These are phyloP conservation scores for Nettapus auritus DNA, from an alignment of 2,113 vertebrate genomes.

Conservation along the genomic window DNA sequence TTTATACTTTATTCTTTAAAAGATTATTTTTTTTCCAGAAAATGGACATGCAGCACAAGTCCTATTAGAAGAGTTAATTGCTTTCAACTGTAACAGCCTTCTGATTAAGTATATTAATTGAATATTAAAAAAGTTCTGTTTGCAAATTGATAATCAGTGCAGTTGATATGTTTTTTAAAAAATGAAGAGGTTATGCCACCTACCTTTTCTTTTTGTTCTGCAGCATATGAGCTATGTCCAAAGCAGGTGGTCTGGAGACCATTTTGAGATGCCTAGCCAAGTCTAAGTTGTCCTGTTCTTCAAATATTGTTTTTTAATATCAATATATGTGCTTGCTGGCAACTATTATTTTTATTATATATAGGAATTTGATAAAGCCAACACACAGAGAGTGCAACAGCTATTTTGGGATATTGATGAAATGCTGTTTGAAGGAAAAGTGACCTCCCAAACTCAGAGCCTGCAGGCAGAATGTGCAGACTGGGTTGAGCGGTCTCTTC, in stretches of 20 bases:
- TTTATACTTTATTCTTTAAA: not conserved
- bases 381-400: conserved; percentile 80
- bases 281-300: no score
- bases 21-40: not conserved
- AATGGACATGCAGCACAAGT: not conserved
- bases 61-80: not conserved
- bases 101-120: not conserved
- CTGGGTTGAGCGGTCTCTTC: conserved; percentile 81
- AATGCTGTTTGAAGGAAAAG: conserved; percentile 86
- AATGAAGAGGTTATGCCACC: not conserved
- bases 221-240: no score
- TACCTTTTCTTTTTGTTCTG: no score
- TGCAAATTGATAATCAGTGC: not conserved
- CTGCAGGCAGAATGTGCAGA: conserved; percentile 81
- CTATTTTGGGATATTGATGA: conserved; percentile 86
- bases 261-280: no score
- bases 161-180: not conserved
- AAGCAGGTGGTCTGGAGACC: no score
- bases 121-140: not conserved
- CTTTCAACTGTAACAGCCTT: not conserved
- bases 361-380: conserved; percentile 86
- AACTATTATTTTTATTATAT: not conserved
- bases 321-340: not conserved
- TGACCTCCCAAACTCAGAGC: conserved; percentile 75
- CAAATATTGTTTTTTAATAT: no score